Evolutionary conservation across 2,888 invertebrate genomes (phyloP), one percentile per base, ranked within the genome.

Genomic region (Leucophora obtusa): DNA sequence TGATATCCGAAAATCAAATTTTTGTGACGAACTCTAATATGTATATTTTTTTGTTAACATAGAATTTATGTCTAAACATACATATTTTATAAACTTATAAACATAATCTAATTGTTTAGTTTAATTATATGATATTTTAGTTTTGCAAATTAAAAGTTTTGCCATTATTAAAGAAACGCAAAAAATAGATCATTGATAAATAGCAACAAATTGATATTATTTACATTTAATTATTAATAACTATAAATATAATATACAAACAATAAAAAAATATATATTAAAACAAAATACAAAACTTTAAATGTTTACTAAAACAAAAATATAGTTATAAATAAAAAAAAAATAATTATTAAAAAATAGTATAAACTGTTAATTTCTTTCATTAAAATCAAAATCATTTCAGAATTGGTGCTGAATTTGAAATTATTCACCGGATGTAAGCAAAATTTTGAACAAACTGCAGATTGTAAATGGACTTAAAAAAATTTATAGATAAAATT

Each of bases 191-290:
- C 65, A 73, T 70, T 77, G 69, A 81, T 81, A 58, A 81, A 77
- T 77, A 81, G 81, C 73, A 81, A 81, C 81, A 74, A 77, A 81
- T 81, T 81, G 81, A 81, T 81, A 81, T 81, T 81, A 81, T 81
- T 81, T 81, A 81, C 81, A 77, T 77, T 70, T 74, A 74, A 73
- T 73, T 54, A 81, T 73, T 62, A 51, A 72, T 68, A 68, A 68
- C 50, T 47, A 66, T 51, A 50, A 65, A 69, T 70, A 77, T 73
- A 77, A 70, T 81, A 81, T 81, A 81, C 73, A 72, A 66, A 76
- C 14, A 53, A 65, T 38, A 65, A 53, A 73, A 24, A 63, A 38
- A 65, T 65, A 53, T 51, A 65, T 18, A 53, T 21, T 10, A 38
- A 38, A 3, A 38, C 35, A 68, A 75, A 68, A 70, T 58, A 66